Percentiles rank a stretch among this genome's conserved stretches.
Conservation (phyloP, 2,797 vertebrate species). For the Sylvia borin region DNA sequence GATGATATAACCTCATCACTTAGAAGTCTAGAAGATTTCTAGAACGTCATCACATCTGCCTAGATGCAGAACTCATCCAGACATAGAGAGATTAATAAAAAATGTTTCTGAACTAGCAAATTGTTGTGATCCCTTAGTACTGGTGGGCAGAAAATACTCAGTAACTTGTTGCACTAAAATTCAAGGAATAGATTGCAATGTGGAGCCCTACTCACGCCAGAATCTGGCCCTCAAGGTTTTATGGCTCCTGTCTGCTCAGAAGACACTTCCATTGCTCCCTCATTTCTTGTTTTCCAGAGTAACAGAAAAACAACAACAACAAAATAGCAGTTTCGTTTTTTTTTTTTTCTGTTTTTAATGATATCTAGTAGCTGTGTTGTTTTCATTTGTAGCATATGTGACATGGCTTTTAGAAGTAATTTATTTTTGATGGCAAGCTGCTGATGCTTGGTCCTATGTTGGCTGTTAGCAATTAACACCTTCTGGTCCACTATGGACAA, state of each 20-base stretch:
- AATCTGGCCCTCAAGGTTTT: neutral
- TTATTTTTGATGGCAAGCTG: constrained; percentile 41
- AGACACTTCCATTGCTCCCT: neutral
- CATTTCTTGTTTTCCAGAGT: neutral
- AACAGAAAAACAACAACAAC: neutral
- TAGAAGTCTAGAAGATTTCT: neutral
- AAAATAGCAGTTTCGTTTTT: neutral
- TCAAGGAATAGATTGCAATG: neutral
- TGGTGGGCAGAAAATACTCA: neutral
- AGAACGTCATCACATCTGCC: no score
- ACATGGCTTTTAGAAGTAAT: constrained; percentile 16
- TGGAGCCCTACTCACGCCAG: neutral
- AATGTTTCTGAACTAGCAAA: neutral
- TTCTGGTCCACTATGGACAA: constrained; percentile 22
- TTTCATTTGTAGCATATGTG: constrained; percentile 44
- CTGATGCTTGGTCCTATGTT: neutral
- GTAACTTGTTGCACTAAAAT: neutral
- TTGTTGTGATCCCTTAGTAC: neutral
- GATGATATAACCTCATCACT: neutral
- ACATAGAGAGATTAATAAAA: neutral
- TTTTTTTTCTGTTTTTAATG: neutral
- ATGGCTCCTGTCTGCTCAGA: neutral
- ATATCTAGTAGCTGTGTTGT: constrained; percentile 4
- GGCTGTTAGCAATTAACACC: constrained; percentile 53
- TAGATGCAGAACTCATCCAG: neutral